Conservation (phyloP, 2,888 invertebrate species). For the Ypsolopha scabrella region DNA sequence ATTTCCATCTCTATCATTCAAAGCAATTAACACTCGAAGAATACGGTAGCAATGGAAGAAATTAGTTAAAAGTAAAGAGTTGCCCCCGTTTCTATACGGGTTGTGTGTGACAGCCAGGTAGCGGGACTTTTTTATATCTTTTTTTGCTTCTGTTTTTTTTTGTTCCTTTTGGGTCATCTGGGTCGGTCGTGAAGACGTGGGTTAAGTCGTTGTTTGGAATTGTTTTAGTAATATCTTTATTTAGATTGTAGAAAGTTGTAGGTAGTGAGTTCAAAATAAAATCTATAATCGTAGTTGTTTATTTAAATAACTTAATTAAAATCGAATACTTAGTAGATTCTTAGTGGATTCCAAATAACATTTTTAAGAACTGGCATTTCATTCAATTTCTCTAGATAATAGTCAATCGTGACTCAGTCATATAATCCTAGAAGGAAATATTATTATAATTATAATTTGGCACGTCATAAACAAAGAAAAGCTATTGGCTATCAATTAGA, state of each 20-base stretch:
- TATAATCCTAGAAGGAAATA: no score
- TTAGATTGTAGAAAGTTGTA: no score
- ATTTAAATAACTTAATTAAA: no score
- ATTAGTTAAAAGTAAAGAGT: constrained; percentile 50
- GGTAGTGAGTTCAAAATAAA: no score
- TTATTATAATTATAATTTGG: no score
- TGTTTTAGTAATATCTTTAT: not conserved
- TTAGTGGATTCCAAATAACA: no score
- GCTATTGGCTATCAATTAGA: constrained; percentile 3
- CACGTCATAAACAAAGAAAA: not conserved
- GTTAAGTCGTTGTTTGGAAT: constrained; percentile 1
- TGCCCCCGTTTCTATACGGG: constrained; percentile 35
- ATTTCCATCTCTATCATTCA: constrained; percentile 23
- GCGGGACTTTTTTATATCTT: constrained; percentile 13
- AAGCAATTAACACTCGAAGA: constrained; percentile 52
- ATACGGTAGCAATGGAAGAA: constrained; percentile 63
- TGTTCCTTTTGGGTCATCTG: constrained; percentile 9
- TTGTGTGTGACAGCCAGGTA: constrained; percentile 38
- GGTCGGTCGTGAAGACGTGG: constrained; percentile 6
- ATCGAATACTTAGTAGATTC: no score
- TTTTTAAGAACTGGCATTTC: no score
- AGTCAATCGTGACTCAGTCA: no score
- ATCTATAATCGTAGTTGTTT: no score
- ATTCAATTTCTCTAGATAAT: no score
- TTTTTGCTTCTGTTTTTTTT: constrained; percentile 23